Evolutionary conservation across 2,888 invertebrate species (phyloP).

Genomic region (Drosophila falleni): DNA sequence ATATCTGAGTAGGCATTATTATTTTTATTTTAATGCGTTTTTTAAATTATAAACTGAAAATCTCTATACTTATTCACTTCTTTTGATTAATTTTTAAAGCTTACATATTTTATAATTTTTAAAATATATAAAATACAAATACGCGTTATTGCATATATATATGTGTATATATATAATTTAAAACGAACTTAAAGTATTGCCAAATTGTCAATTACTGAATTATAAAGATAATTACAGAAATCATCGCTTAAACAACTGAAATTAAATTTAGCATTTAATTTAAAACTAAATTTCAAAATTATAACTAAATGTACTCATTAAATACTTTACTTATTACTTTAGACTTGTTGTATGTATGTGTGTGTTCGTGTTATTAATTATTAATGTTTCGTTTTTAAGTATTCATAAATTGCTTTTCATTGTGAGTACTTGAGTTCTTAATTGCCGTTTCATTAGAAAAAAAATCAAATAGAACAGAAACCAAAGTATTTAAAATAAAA

Average conservation of each 20-base stretch:
- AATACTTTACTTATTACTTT: slow-evolving; percentile 49
- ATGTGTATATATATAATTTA: slow-evolving; percentile 48
- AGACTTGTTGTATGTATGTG: slow-evolving; percentile 14
- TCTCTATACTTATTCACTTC: slow-evolving; percentile 46
- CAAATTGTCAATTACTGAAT: slow-evolving; percentile 46
- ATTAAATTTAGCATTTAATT: slow-evolving; percentile 33
- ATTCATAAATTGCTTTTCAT: slow-evolving; percentile 63
- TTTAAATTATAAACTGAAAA: slow-evolving; percentile 58
- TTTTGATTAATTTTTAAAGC: slow-evolving; percentile 75
- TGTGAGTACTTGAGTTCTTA: slow-evolving; percentile 56
- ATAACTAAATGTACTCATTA: slow-evolving; percentile 54
- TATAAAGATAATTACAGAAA: slow-evolving; percentile 51
- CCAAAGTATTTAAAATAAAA: slow-evolving; percentile 28
- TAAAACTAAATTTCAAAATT: slow-evolving; percentile 62
- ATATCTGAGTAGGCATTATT: slow-evolving; percentile 52
- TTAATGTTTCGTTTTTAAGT: slow-evolving; percentile 38
- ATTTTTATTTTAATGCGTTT: slow-evolving; percentile 28
- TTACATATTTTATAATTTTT: slow-evolving; percentile 68
- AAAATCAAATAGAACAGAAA: slow-evolving; percentile 15
- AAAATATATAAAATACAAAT: slow-evolving; percentile 64
- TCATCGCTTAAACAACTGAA: slow-evolving; percentile 42
- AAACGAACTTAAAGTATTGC: slow-evolving; percentile 54
- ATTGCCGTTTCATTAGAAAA: slow-evolving; percentile 30
- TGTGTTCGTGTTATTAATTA: slow-evolving; percentile 17
- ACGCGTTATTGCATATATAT: slow-evolving; percentile 25